A percentile compares a stretch with the other conserved stretches of the same genome.
These are phyloP conservation scores for Desoria tigrina DNA, from an alignment of 2,888 invertebrate genomes.

Conservation along the genomic window DNA sequence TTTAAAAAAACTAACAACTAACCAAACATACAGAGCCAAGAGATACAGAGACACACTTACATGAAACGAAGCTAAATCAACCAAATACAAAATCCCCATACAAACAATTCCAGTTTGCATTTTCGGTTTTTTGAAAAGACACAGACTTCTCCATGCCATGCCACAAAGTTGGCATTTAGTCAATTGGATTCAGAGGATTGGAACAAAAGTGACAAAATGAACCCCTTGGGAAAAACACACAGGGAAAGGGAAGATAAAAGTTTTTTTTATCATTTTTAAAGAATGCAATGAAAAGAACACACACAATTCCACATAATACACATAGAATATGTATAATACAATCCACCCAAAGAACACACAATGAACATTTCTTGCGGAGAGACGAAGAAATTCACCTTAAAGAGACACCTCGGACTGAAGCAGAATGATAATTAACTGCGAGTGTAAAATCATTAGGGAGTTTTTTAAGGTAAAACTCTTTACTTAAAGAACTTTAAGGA, in stretches of 20 bases:
- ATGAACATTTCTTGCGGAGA: background rate
- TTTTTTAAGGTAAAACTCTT: background rate
- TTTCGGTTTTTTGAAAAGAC: too few species aligned
- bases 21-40: conserved; percentile 10
- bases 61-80: background rate
- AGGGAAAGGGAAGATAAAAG: background rate
- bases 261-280: background rate
- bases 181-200: conserved; percentile 5
- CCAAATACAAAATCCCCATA: background rate
- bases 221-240: conserved; percentile 5
- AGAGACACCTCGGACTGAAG: conserved; percentile 3
- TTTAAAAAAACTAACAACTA: background rate
- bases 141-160: too few species aligned
- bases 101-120: background rate
- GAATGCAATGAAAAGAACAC: conserved; percentile 2
- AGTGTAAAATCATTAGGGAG: background rate
- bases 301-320: too few species aligned
- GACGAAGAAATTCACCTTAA: conserved; percentile 5
- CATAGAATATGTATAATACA: too few species aligned
- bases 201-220: background rate
- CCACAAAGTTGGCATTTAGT: conserved; percentile 5
- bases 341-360: too few species aligned
- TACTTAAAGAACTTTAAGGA: background rate
- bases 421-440: conserved; percentile 2
- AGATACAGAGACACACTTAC: conserved; percentile 1